phyloP scores from a whole-genome alignment of 2,113 vertebrate genomes.

The Hippocampus zosterae region DNA sequence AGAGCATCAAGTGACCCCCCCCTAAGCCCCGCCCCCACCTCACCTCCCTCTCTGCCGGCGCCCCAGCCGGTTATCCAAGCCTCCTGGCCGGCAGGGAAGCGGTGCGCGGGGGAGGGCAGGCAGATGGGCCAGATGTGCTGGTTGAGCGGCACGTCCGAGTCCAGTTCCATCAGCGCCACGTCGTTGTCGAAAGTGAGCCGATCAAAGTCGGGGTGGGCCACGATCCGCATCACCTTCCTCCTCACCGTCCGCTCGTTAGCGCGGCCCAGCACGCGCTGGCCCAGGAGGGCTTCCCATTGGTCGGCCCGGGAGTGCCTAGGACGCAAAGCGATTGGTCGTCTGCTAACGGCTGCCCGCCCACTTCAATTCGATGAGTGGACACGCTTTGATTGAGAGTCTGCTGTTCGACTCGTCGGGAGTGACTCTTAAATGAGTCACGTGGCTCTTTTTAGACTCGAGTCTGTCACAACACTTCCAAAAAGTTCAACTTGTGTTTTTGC shows the following conservation, averaged over 20 bases:
- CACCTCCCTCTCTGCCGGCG: constrained; percentile 59
- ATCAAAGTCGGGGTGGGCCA: constrained; percentile 48
- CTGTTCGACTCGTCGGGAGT: neutral
- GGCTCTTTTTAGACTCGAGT: too few species aligned
- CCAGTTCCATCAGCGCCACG: constrained; percentile 70
- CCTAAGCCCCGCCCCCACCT: constrained; percentile 36
- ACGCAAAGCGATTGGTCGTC: neutral
- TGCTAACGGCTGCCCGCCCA: neutral
- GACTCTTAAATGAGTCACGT: too few species aligned
- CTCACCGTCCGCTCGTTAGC: constrained; percentile 33
- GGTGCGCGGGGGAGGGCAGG: constrained; percentile 53
- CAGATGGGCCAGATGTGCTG: constrained; percentile 69
- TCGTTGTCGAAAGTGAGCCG: constrained; percentile 41
- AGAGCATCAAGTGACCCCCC: neutral
- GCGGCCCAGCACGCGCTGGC: constrained; percentile 73
- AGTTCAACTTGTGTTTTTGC: too few species aligned
- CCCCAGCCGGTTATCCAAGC: constrained; percentile 73
- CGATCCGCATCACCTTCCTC: constrained; percentile 50
- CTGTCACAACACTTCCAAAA: too few species aligned
- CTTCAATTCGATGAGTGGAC: neutral
- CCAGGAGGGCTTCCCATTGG: constrained; percentile 78
- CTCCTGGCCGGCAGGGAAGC: constrained; percentile 51
- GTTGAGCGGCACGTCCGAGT: constrained; percentile 47
- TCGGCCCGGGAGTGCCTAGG: constrained; percentile 50
- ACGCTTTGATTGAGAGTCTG: neutral